Evolutionary conservation across 2,888 invertebrate species (phyloP).

Genomic region (Cartodere bifasciata): DNA sequence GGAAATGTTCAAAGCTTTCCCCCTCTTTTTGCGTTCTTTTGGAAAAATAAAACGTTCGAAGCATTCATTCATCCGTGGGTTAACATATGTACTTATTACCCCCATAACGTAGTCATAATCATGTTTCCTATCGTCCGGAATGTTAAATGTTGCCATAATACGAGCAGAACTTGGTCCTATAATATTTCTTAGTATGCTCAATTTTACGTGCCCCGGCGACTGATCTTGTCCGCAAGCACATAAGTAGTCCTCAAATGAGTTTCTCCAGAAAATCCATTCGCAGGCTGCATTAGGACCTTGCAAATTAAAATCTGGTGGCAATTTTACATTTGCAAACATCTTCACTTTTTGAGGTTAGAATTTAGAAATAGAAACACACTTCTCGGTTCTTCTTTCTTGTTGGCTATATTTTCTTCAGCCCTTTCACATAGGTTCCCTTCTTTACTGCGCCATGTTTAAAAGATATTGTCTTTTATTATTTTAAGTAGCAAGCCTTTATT

Average conservation of each 20-base stretch:
- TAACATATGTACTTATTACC: conserved; percentile 15
- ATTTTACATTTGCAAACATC: too few species aligned
- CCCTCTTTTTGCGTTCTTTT: conserved; percentile 16
- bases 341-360: too few species aligned
- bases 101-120: conserved; percentile 11
- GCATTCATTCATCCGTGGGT: conserved; percentile 17
- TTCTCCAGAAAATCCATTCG: conserved; percentile 20
- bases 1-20: conserved; percentile 18
- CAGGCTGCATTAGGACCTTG: conserved; percentile 16
- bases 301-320: conserved; percentile 16
- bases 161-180: conserved; percentile 15
- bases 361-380: too few species aligned
- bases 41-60: conserved; percentile 18
- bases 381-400: too few species aligned
- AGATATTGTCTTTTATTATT: too few species aligned
- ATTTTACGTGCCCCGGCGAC: conserved; percentile 12
- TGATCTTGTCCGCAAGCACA: conserved; percentile 16
- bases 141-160: conserved; percentile 16
- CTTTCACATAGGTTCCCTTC: too few species aligned
- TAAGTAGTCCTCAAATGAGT: too few species aligned
- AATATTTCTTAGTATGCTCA: conserved; percentile 17
- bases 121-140: too few species aligned
- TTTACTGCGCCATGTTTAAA: too few species aligned
- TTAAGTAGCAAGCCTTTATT: too few species aligned
- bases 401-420: too few species aligned